Evolutionary conservation across 2,888 invertebrate genomes (phyloP), one percentile per base, ranked within the genome.

Genomic region (Trachelus troglodyta): DNA sequence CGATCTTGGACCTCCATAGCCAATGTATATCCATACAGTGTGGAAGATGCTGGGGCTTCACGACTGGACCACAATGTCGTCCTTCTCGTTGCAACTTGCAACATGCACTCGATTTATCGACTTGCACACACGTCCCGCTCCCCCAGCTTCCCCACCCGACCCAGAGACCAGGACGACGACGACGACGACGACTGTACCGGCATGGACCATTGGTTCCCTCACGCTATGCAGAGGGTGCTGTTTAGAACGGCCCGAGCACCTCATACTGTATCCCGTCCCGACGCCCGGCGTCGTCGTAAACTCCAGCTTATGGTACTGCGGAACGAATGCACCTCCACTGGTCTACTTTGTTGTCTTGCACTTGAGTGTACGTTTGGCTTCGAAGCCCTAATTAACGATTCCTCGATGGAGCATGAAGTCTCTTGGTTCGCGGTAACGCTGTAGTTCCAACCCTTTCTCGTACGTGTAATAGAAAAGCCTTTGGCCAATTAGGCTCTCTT

Each of bases 341-440:
- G 40, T 40, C 40, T 40, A 40, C 40, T 40, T 40, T 40, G 40
- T 40, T 40, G 40, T 40, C 40, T 40, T 40, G 56, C 11, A 73
- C 74, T 74, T 37, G 73, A 15, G 78, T 69, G 34, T 75, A 75
- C 79, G 79, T 74, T 74, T 74, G 74, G 69, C 34, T 73, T 76
- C 74, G 75, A 74, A 40, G 78, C 76, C 77, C 80, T 84, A 84
- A 84, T 84, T 84, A 83, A 82, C 81, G 80, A 83, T 79, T 79
- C 78, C 75, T 75, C 78, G 76, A 75, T 79, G 75, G 75, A 78
- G 76, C 40, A 40, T 40, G 40, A 40, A 40, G 40, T 40, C 40
- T 40, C 15, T 15, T 40, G 15, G 40, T 40, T 40, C 40, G 40
- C 40, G 40, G 40, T 15, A 40, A 40, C 15, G 40, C 40, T 40